Base-by-base conservation (phyloP, 1,140 invertebrate genomes). In the Araneus ventricosus region DNA sequence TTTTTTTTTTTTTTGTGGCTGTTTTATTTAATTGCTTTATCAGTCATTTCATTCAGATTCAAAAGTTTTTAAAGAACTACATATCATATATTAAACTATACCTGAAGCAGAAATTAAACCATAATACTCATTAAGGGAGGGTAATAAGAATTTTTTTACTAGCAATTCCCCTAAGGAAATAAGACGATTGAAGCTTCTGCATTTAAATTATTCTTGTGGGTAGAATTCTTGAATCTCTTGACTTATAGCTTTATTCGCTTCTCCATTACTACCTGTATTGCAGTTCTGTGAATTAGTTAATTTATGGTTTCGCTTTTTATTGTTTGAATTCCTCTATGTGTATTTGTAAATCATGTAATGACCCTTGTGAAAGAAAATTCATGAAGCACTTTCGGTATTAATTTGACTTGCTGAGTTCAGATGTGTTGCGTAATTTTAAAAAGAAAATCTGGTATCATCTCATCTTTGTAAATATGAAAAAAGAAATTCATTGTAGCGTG, bases 1-100 rank as follows among this genome's bases (percentile, higher is more conserved):
- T 92, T 93, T 84, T n/a, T 41, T 93, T 79, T 79, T 92, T 93
- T 84, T n/a, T 41, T 93, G 84, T 93, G 67, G n/a, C 45, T 75
- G 24, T 67, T 75, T 86, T 88, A 37, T 88, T 52, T 84, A 87
- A 87, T 87, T 39, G 52, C 52, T 82, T 41, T 52, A 75, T 6
- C 14, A 20, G 52, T 84, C 82, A 84, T 84, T 75, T 75, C 70
- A 75, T 75, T 75, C 70, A 75, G 30, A 75, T 75, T 70, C 20
- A 75, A 67, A 63, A n/a, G n/a, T 67, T 67, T 30, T 67, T 30
- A 67, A 30, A 67, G 8, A 67, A 67, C n/a, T n/a, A 67, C 63
- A 67, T 67, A 67, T 67, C 63, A 67, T 67, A 67, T 5, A 59
- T 67, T 67, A n/a, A 67, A 67, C 14, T 67, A 67, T 27, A 67